Evolutionary conservation across 2,113 vertebrate genomes (phyloP), one percentile per base, ranked within the genome.

Genomic region (Nymphicus hollandicus): DNA sequence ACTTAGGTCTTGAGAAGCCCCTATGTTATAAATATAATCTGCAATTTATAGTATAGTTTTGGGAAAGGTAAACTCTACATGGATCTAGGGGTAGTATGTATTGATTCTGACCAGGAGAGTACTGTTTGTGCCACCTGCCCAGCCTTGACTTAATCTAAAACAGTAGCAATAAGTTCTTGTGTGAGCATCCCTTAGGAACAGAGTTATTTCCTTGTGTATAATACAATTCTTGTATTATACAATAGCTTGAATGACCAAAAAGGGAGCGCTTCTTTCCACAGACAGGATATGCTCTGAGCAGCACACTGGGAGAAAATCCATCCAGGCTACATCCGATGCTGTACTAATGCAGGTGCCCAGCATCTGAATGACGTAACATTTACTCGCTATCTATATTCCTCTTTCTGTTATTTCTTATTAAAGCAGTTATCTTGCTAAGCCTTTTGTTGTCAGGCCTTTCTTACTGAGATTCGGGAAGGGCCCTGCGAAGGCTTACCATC

Each of bases 341-440:
- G 28, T n/a, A 66, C 0, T 0, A 74, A 71, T 2, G 1, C 2
- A 4, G 25, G 25, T 61, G 18, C 24, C 8, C 35, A 68, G 47
- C 28, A 8, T 44, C 78, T 70, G 46, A 93, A 50, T n/a, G n/a
- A 50, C 11, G 4, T 47, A 70, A 29, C 28, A 49, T 74, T 79
- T 87, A 28, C 3, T 74, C 28, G 17, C 8, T 46, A 22, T 23
- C 29, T 46, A 3, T 55, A 64, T 81, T 68, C 12, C 10, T 74
- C 9, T 56, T 87, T 37, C 31, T 37, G 27, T 35, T 63, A 39
- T 41, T 9, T 53, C 29, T 53, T 35, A 63, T 35, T 44, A 85
- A 78, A 81, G 22, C 16, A 79, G 28, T 33, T 68, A 11, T 35
- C 55, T 43, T 81, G 33, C 17, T 68, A 64, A 58, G 50, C 28